Evolutionary conservation across 2,888 invertebrate species (phyloP).

Genomic region (Biston stratarius): DNA sequence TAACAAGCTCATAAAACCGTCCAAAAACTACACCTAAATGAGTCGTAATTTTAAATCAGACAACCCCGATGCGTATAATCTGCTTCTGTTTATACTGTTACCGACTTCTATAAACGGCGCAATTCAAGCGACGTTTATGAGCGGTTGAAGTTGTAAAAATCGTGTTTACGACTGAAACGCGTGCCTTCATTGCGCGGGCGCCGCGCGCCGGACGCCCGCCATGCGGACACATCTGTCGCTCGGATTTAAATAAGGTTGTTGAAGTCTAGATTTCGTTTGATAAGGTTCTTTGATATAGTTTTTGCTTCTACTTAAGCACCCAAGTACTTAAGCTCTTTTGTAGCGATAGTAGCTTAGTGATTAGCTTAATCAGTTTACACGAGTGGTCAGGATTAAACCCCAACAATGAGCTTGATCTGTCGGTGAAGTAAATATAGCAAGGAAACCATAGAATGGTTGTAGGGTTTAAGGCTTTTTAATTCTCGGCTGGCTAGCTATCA

Average conservation of each 20-base stretch:
- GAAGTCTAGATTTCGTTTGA: conserved; percentile 50
- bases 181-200: conserved; percentile 36
- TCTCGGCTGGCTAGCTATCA: too few species aligned
- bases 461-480: too few species aligned
- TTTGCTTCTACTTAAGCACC: not conserved
- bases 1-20: conserved; percentile 26
- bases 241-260: conserved; percentile 65
- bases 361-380: too few species aligned
- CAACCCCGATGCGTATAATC: conserved; percentile 61
- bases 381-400: too few species aligned
- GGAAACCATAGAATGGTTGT: too few species aligned
- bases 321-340: not conserved
- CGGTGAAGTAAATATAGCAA: too few species aligned
- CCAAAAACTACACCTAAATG: conserved; percentile 32
- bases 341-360: too few species aligned
- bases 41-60: conserved; percentile 40
- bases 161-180: conserved; percentile 71
- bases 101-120: conserved; percentile 84
- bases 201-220: conserved; percentile 46
- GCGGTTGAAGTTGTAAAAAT: conserved; percentile 83
- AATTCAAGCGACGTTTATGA: conserved; percentile 84
- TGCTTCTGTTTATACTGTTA: conserved; percentile 71
- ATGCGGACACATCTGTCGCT: conserved; percentile 67
- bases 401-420: too few species aligned
- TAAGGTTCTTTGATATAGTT: conserved; percentile 42